These are phyloP conservation scores for Hetaerina americana DNA, from an alignment of 1,140 invertebrate species.

Conservation along the genomic window DNA sequence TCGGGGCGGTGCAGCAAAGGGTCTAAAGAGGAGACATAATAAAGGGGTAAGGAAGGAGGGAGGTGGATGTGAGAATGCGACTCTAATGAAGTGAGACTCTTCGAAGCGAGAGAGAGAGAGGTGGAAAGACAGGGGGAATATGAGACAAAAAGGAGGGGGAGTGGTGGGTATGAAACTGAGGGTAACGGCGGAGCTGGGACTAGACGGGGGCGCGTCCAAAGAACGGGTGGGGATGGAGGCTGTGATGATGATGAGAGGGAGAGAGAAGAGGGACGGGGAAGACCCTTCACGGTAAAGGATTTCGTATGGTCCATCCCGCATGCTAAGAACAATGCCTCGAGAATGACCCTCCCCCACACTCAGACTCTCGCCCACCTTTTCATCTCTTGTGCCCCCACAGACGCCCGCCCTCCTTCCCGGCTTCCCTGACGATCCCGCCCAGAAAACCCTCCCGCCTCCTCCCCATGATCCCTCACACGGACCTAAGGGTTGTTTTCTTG, in stretches of 20 bases:
- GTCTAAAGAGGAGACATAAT: no score
- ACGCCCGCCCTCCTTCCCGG: no score
- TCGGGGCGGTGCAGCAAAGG: no score
- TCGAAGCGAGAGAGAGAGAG: neutral
- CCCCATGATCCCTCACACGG: neutral
- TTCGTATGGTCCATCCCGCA: neutral
- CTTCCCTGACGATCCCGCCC: no score
- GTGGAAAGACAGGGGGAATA: neutral
- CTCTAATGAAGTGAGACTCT: no score
- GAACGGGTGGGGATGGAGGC: no score
- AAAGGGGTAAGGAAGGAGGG: no score
- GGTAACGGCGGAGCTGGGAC: neutral
- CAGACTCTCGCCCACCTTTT: neutral
- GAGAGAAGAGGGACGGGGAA: neutral
- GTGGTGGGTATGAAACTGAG: neutral
- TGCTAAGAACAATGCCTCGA: neutral
- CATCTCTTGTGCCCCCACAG: neutral
- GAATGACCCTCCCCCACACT: neutral
- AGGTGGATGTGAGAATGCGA: no score
- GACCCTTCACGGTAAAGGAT: neutral
- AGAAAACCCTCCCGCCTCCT: no score
- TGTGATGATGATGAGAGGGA: neutral
- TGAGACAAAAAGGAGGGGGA: neutral
- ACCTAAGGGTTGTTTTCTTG: no score
- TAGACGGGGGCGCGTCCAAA: no score